Evolutionary conservation across 2,888 invertebrate genomes (phyloP), one percentile per base, ranked within the genome.

Genomic region (Escarpia spicata): DNA sequence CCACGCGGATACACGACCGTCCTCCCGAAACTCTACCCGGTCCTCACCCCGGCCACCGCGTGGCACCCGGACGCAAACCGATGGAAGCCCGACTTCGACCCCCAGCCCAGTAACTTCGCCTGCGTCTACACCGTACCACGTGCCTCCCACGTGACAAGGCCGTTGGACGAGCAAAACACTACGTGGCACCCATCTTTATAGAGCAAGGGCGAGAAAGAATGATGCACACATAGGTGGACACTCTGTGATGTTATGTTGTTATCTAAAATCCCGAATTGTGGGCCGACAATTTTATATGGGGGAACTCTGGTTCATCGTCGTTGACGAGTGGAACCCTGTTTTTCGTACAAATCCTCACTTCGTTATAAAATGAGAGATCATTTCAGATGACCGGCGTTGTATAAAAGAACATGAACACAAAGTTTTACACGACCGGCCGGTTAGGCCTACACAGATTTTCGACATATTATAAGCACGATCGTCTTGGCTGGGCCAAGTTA

Each of bases 71-170:
- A 75, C 75, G 75, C 75, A 2, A 75, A 26, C 26, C 75, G 75
- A 4, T 75, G 75, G 75, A 75, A 75, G 26, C 75, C 75, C 75
- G 75, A 75, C 19, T n/a, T 75, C 3, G 26, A 75, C 19, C 75
- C 75, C 3, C 75, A 75, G 75, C 75, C 75, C 75, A 75, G 75
- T 6, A 75, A 75, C 75, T n/a, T 75, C n/a, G 75, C 75, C 6
- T 75, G 75, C 75, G 75, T 75, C 75, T 75, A 75, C n/a, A 75
- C 75, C 75, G 75, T 75, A 26, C 75, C 75, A 26, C 75, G n/a
- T 75, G 26, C 75, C 2, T 75, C 75, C 26, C 75, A 75, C 75
- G 75, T 26, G 75, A 26, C 26, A 15, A 75, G 19, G 75, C 75
- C 75, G n/a, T 19, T 75, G 75, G 75, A 15, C 75, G 75, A 75